Evolutionary conservation across 2,113 vertebrate species (phyloP).

Genomic region (Ammodytes marinus): DNA sequence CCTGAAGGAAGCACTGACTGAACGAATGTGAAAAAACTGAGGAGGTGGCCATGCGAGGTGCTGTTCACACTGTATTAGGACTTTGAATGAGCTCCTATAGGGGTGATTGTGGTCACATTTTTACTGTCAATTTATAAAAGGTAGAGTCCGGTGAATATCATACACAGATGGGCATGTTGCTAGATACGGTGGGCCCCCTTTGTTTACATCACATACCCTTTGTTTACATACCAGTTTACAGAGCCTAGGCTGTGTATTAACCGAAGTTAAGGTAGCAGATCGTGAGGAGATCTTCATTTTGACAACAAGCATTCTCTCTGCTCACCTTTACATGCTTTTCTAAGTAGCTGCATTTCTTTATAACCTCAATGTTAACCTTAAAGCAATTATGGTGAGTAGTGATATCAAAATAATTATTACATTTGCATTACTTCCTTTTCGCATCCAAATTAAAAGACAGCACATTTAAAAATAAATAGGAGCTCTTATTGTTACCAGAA

Average conservation of each 20-base stretch:
- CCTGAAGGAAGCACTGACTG: slow-evolving; percentile 9
- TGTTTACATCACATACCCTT: too few species aligned
- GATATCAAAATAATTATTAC: not conserved
- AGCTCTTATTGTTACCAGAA: not conserved
- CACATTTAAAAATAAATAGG: not conserved
- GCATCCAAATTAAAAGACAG: not conserved
- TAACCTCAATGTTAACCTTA: not conserved
- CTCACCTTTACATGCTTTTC: too few species aligned
- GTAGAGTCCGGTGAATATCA: too few species aligned
- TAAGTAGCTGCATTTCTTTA: not conserved
- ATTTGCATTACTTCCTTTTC: not conserved
- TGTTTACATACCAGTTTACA: too few species aligned
- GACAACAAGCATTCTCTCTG: not conserved
- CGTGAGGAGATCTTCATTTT: too few species aligned
- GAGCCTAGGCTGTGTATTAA: too few species aligned
- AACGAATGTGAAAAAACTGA: not conserved
- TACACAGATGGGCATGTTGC: too few species aligned
- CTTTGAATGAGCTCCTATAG: not conserved
- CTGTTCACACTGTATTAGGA: slow-evolving; percentile 37
- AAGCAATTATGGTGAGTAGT: not conserved
- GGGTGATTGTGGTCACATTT: not conserved
- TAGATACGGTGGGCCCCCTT: too few species aligned
- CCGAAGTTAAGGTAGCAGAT: too few species aligned
- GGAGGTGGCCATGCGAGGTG: slow-evolving; percentile 54
- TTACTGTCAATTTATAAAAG: too few species aligned